Base-by-base conservation (phyloP, 92 coral and sea anemone species). In the Epizoanthus scotinus region DNA sequence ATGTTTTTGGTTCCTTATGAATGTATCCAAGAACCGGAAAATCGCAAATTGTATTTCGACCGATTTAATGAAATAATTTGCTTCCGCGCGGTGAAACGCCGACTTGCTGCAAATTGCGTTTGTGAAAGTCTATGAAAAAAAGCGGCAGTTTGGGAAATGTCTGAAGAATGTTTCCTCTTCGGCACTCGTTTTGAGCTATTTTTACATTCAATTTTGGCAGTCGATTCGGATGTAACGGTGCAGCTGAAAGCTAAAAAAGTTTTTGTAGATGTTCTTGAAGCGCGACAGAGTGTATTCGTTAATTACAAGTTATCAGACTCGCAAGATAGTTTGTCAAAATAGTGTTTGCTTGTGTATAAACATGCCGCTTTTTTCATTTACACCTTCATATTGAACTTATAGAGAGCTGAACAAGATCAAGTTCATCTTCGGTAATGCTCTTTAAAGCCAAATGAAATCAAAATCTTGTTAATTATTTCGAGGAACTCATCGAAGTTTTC, bases 41-140 rank as follows among this genome's bases (percentile, higher is more conserved):
- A 58, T 75, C 63, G 13, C 5, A 36, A 60, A 75, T 58, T 59
- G 56, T 40, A 21, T 59, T 36, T 75, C 57, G 25, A 57, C 49
- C 25, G 81, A 58, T 75, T 75, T 58, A 75, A 75, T 75, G 67
- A 75, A 75, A 75, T 75, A 36, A 60, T 75, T 75, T 59, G 81
- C 68, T 59, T 75, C 81, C 68, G 81, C 68, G 81, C 38, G 67
- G 81, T 63, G 78, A 54, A 59, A 75, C 53, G 61, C 81, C 27
- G 68, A 56, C 21, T 42, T 28, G 50, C 20, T 22, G 40, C 40
- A 75, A 75, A 75, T 59, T 75, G 69, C 21, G 68, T 59, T 59
- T 60, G 60, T 17, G 49, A 58, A 54, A 31, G 26, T 36, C 44
- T 1, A 31, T 21, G 13, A n/a, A 22, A 69, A 69, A 53, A 60